Evolutionary conservation across 92 coral and sea anemone species (phyloP).

Genomic region (Diadumene lineata): DNA sequence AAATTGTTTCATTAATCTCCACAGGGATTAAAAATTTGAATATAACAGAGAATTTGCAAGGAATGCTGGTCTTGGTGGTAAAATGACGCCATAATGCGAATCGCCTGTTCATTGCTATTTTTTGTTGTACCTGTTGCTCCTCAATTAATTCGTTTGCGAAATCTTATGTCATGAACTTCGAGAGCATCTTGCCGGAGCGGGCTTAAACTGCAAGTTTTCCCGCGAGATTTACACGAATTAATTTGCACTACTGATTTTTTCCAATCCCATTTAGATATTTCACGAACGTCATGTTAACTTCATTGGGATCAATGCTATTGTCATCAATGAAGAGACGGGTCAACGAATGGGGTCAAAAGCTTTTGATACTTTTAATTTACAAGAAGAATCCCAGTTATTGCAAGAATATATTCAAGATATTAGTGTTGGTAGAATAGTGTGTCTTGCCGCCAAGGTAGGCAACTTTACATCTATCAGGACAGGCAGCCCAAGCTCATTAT

Average conservation of each 20-base stretch:
- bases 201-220: background rate
- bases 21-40: no score
- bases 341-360: slow-evolving; percentile 52
- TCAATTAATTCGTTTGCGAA: no score
- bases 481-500: no score
- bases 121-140: no score
- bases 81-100: no score
- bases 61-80: no score
- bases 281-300: slow-evolving; percentile 29
- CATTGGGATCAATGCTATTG: slow-evolving; percentile 62
- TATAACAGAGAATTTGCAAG: no score
- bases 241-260: background rate
- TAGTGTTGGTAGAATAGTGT: slow-evolving; percentile 58
- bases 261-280: slow-evolving; percentile 35
- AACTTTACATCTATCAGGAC: no score
- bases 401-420: slow-evolving; percentile 33
- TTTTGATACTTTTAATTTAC: slow-evolving; percentile 58
- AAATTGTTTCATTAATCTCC: no score
- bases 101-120: no score
- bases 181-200: slow-evolving; percentile 1
- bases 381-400: slow-evolving; percentile 47
- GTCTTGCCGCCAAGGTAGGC: slow-evolving; percentile 67
- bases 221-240: background rate
- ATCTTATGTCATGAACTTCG: no score
- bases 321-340: slow-evolving; percentile 70